Evolutionary conservation across 2,797 vertebrate species (phyloP).

Genomic region (Perodicticus potto): DNA sequence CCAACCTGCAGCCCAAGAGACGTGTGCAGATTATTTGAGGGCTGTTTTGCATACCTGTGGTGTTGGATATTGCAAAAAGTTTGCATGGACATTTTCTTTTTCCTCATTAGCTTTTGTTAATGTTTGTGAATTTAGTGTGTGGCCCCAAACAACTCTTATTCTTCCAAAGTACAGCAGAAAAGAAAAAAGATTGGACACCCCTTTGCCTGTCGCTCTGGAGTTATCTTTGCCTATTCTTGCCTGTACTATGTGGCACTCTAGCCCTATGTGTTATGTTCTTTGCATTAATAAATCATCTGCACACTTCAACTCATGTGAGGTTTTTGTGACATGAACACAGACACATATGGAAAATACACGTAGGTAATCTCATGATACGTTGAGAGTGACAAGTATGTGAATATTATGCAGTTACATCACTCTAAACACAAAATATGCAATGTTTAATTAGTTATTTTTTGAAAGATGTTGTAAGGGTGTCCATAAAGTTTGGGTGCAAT

Average conservation of each 20-base stretch:
- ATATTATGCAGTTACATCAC: neutral
- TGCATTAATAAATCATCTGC: conserved; percentile 10
- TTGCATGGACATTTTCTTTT: too few relatives aligned
- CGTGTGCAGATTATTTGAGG: too few relatives aligned
- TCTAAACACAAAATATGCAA: neutral
- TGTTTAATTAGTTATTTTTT: neutral
- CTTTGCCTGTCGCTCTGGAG: neutral
- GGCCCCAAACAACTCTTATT: too few relatives aligned
- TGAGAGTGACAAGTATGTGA: neutral
- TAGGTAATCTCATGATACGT: neutral
- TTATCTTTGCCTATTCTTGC: neutral
- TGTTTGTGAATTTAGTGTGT: too few relatives aligned
- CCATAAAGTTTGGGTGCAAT: too few relatives aligned
- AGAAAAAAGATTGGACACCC: too few relatives aligned
- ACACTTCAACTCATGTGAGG: neutral
- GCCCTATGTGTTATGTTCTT: neutral
- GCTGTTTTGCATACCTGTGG: too few relatives aligned
- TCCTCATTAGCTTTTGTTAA: too few relatives aligned
- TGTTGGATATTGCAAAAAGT: too few relatives aligned
- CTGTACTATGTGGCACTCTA: neutral
- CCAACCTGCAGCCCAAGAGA: too few relatives aligned
- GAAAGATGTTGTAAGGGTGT: neutral
- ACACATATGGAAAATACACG: neutral
- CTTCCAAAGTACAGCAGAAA: too few relatives aligned
- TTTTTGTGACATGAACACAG: neutral